Conservation (phyloP, 2,113 vertebrate genomes). For the Eptesicus fuscus region DNA sequence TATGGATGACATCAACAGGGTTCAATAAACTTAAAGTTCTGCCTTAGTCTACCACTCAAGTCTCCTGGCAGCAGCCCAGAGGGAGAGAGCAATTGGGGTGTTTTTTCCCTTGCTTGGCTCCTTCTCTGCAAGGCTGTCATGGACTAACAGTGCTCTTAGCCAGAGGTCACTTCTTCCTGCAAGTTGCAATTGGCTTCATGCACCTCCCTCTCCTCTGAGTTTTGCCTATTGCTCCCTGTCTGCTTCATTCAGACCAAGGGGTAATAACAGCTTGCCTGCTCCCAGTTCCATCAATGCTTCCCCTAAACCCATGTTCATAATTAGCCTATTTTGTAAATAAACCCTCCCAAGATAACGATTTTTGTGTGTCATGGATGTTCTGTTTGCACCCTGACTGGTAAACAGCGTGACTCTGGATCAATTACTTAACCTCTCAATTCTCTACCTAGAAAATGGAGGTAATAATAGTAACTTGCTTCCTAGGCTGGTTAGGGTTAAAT, state of each 20-base stretch:
- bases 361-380: neutral
- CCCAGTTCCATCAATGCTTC: neutral
- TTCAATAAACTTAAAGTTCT: neutral
- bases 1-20: neutral
- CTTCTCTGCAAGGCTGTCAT: neutral
- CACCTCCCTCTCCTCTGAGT: neutral
- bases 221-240: neutral
- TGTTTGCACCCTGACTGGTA: neutral
- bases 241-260: neutral
- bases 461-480: neutral
- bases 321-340: slow-evolving; percentile 1
- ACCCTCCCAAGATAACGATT: neutral
- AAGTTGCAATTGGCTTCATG: neutral
- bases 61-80: neutral
- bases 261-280: neutral
- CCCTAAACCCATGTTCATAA: neutral
- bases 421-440: neutral
- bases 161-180: neutral
- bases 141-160: neutral
- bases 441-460: neutral
- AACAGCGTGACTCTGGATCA: neutral
- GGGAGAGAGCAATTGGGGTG: neutral
- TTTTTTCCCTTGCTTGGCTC: neutral
- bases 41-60: neutral
- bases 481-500: neutral